Evolutionary conservation across 2,113 vertebrate genomes (phyloP).

Genomic region (Melanostigma gelatinosum): DNA sequence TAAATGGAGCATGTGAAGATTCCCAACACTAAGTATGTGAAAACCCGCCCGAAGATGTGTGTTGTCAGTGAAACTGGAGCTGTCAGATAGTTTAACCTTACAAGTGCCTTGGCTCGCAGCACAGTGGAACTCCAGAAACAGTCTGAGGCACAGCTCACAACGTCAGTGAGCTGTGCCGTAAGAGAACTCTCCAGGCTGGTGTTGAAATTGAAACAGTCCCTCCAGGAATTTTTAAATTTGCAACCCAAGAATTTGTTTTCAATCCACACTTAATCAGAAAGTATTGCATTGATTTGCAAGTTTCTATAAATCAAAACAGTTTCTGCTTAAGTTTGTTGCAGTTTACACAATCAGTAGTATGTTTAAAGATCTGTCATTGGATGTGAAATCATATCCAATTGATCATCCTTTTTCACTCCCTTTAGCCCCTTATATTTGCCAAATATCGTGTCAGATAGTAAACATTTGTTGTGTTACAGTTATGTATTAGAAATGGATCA

Average conservation of each 20-base stretch:
- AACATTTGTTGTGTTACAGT: background rate
- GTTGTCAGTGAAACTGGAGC: constrained; percentile 56
- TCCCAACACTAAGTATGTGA: constrained; percentile 61
- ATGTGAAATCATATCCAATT: background rate
- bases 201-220: constrained; percentile 58
- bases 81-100: constrained; percentile 71
- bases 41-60: constrained; percentile 53
- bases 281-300: constrained; percentile 47
- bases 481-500: background rate
- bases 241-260: constrained; percentile 34
- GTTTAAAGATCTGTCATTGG: background rate
- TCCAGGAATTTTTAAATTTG: constrained; percentile 58
- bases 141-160: constrained; percentile 41
- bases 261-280: constrained; percentile 39
- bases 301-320: constrained; percentile 40
- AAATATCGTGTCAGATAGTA: background rate
- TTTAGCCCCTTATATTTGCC: background rate
- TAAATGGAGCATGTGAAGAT: constrained; percentile 72
- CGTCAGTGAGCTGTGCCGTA: constrained; percentile 33
- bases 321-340: constrained; percentile 2
- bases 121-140: constrained; percentile 40
- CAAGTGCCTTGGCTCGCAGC: constrained; percentile 44
- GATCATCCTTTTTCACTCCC: background rate
- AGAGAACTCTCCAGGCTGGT: constrained; percentile 38
- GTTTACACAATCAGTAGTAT: constrained; percentile 6